phyloP scores from a whole-genome alignment of 1,140 invertebrate species.

The Drosophila ogumai region DNA sequence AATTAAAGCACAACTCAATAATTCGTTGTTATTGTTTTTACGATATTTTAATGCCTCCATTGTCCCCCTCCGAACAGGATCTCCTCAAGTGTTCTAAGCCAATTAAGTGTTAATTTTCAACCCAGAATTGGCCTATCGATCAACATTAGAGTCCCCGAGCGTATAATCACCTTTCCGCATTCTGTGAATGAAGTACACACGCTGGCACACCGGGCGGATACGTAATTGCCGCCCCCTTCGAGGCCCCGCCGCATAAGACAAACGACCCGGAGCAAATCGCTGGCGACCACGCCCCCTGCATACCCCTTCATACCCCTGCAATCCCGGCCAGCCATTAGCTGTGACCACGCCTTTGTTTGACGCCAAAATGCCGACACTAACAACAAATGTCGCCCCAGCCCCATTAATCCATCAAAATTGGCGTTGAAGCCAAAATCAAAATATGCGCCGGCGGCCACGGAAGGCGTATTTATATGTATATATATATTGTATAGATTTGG shows the following conservation, averaged over 20 bases:
- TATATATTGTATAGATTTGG: neutral
- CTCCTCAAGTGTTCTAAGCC: constrained; percentile 30
- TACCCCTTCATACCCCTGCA: constrained; percentile 1
- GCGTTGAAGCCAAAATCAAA: constrained; percentile 60
- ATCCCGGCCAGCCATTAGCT: constrained; percentile 5
- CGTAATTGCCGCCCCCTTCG: constrained; percentile 35
- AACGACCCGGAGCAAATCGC: constrained; percentile 66
- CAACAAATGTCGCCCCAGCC: constrained; percentile 47
- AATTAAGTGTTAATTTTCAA: constrained; percentile 56
- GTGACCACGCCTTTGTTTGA: constrained; percentile 57
- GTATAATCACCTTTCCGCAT: constrained; percentile 81
- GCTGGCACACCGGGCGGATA: constrained; percentile 37
- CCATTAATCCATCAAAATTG: constrained; percentile 72
- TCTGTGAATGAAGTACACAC: constrained; percentile 54
- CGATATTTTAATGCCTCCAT: neutral
- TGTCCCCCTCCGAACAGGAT: constrained; percentile 49
- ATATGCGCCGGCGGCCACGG: constrained; percentile 32
- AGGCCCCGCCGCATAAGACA: constrained; percentile 52
- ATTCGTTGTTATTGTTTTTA: neutral
- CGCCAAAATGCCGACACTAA: constrained; percentile 57
- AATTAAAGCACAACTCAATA: neutral
- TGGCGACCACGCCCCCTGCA: constrained; percentile 27
- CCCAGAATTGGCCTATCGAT: constrained; percentile 54
- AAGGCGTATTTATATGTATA: neutral
- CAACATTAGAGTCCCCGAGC: constrained; percentile 53